phyloP scores from a whole-genome alignment of 1,140 invertebrate genomes.

The Cherax quadricarinatus region DNA sequence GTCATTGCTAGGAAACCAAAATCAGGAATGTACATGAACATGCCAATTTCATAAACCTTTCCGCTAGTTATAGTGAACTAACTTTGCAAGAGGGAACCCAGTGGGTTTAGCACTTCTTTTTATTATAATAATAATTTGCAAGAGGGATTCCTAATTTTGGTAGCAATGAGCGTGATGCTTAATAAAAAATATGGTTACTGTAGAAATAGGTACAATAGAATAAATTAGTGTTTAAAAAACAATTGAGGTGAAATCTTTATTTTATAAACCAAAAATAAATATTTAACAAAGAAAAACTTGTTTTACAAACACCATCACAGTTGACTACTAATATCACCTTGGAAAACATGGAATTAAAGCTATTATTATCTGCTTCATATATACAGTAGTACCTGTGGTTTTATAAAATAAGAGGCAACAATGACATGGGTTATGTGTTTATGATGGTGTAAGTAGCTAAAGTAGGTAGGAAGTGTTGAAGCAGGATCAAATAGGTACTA shows the following conservation, averaged over 20 bases:
- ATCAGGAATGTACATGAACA: no score
- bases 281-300: constrained; percentile 64
- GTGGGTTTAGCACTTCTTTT: no score
- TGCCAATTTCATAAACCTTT: no score
- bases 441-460: not conserved
- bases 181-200: no score
- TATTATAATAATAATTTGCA: no score
- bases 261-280: constrained; percentile 68
- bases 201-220: no score
- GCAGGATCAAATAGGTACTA: not conserved
- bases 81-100: no score
- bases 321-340: constrained; percentile 7
- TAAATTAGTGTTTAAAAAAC: not conserved
- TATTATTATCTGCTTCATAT: not conserved
- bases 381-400: not conserved
- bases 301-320: constrained; percentile 54
- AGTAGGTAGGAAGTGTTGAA: not conserved
- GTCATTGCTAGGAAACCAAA: no score
- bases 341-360: not conserved
- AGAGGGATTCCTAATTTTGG: no score
- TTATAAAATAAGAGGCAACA: not conserved
- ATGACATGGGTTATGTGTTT: not conserved
- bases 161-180: no score
- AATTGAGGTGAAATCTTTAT: constrained; percentile 39
- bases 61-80: no score